phyloP scores from a whole-genome alignment of 2,797 vertebrate species.

The Cyprinodon diabolis region DNA sequence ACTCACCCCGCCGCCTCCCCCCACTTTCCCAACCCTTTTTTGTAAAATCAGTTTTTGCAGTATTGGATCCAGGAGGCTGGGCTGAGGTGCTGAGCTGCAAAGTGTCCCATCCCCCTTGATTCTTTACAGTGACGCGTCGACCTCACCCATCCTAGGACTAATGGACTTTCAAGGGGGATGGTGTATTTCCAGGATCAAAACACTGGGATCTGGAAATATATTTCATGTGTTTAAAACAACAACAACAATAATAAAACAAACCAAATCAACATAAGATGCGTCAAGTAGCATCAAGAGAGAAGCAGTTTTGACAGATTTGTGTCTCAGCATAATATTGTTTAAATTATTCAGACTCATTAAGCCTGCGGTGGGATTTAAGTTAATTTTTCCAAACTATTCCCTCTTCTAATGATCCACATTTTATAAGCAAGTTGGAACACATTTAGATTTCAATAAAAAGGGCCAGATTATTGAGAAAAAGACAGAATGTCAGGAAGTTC shows the following conservation, averaged over 20 bases:
- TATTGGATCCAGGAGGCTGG: slow-evolving; percentile 55
- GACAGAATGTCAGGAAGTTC: background rate
- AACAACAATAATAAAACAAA: background rate
- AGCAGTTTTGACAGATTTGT: slow-evolving; percentile 6
- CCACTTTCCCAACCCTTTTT: slow-evolving; percentile 16
- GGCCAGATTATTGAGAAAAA: background rate
- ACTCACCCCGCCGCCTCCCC: slow-evolving; percentile 24
- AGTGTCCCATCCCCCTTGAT: slow-evolving; percentile 68
- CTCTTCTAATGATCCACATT: background rate
- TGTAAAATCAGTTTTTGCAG: slow-evolving; percentile 42
- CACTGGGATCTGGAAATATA: slow-evolving; percentile 3
- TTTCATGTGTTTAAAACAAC: background rate
- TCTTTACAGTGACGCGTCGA: slow-evolving; percentile 60
- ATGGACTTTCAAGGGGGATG: slow-evolving; percentile 39
- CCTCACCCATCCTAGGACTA: slow-evolving; percentile 64
- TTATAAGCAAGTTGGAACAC: background rate
- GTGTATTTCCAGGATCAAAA: slow-evolving; percentile 21
- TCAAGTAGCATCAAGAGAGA: background rate
- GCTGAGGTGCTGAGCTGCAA: slow-evolving; percentile 26
- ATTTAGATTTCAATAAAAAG: background rate
- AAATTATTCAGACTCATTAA: background rate
- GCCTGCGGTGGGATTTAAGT: background rate
- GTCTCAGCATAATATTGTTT: background rate
- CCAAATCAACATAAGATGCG: background rate
- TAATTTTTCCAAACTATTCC: background rate